Percentiles rank a stretch among this genome's conserved stretches.
These are phyloP conservation scores for Hedya salicella DNA, from an alignment of 2,888 invertebrate species.

Conservation along the genomic window DNA sequence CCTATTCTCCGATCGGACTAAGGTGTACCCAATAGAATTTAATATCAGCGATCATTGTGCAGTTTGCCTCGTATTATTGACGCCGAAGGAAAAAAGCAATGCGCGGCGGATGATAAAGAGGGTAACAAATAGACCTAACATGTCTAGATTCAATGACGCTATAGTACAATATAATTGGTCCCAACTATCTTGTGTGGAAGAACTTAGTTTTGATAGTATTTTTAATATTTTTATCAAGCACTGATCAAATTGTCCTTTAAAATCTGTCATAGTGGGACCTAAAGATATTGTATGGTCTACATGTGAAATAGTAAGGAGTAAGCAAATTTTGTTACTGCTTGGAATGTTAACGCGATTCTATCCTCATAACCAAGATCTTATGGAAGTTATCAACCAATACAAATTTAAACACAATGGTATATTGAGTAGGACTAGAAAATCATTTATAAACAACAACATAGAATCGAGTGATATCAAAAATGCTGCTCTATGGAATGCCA, in stretches of 20 bases:
- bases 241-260: not conserved
- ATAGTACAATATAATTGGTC: not conserved
- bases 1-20: no score
- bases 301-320: not conserved
- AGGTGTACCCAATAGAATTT: no score
- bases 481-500: not conserved
- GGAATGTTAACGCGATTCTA: not conserved
- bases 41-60: no score
- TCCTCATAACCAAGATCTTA: not conserved
- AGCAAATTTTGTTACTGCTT: not conserved
- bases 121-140: not conserved
- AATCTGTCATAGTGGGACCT: not conserved
- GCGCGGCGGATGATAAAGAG: no score
- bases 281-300: not conserved
- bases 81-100: no score
- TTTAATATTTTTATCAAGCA: not conserved
- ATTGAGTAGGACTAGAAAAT: not conserved
- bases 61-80: no score
- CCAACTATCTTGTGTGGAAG: no score
- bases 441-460: not conserved
- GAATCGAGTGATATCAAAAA: not conserved
- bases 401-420: not conserved
- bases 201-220: not conserved
- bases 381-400: not conserved
- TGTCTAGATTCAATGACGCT: not conserved